phyloP scores from a whole-genome alignment of 1,140 invertebrate species.

The Metaphire vulgaris region DNA sequence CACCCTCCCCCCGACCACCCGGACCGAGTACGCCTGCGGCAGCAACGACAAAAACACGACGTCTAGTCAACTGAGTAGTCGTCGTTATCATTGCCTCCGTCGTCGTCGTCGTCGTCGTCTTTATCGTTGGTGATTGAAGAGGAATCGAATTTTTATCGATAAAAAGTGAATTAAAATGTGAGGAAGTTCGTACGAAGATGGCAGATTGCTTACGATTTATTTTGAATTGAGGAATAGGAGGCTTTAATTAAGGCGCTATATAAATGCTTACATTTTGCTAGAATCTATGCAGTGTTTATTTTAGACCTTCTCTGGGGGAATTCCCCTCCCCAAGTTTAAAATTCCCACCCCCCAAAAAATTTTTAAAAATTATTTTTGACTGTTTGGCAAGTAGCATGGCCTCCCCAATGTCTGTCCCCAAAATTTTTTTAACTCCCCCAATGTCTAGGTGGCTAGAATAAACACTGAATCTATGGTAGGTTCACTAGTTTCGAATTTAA shows the following conservation, averaged over 20 bases:
- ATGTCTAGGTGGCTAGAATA: too few relatives aligned
- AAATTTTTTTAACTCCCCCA: too few relatives aligned
- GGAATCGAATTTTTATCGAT: neutral
- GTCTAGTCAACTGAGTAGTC: neutral
- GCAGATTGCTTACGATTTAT: neutral
- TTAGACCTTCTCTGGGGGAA: too few relatives aligned
- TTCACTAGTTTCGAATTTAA: neutral
- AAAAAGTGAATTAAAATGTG: neutral
- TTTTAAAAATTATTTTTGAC: neutral
- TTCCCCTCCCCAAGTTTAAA: too few relatives aligned
- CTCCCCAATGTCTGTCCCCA: too few relatives aligned
- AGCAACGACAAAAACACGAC: conserved; percentile 5
- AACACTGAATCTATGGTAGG: neutral
- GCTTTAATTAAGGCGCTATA: too few relatives aligned
- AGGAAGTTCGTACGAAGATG: neutral
- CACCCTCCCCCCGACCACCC: conserved; percentile 35
- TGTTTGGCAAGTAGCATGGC: neutral
- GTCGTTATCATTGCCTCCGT: neutral
- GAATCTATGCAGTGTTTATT: too few relatives aligned
- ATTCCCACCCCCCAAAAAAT: neutral
- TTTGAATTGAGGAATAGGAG: too few relatives aligned
- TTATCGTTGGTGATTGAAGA: neutral
- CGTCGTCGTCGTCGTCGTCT: neutral
- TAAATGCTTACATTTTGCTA: too few relatives aligned
- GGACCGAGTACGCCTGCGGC: conserved; percentile 29